These are phyloP conservation scores for Ciconia stormi DNA, from an alignment of 2,113 vertebrate genomes.

Conservation along the genomic window DNA sequence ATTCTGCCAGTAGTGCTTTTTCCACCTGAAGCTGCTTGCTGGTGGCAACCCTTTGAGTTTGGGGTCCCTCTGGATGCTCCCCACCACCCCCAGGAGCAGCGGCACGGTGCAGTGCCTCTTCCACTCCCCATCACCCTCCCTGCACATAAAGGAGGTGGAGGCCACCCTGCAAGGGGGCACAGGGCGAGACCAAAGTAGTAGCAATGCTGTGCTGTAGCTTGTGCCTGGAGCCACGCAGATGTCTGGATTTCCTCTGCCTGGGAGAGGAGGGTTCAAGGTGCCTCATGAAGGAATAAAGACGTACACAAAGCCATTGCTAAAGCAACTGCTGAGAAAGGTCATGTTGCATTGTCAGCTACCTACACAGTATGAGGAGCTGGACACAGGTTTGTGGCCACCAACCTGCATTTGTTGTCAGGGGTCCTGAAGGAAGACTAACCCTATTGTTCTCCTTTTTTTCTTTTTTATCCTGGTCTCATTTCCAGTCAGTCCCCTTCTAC, in stretches of 20 bases:
- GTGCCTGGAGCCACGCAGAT: not conserved
- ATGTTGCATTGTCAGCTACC: too few relatives aligned
- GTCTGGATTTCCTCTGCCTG: not conserved
- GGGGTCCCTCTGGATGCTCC: not conserved
- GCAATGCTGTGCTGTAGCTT: not conserved
- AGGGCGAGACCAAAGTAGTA: not conserved
- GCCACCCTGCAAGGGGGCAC: not conserved
- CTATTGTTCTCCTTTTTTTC: not conserved
- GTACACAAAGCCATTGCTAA: not conserved
- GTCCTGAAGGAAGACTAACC: not conserved
- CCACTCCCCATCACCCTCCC: not conserved
- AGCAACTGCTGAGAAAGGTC: not conserved
- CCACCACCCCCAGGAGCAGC: not conserved
- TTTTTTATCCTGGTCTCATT: not conserved
- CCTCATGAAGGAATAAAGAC: not conserved
- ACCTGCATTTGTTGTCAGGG: not conserved
- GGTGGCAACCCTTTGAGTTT: not conserved
- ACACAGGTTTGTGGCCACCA: not conserved
- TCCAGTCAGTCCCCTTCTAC: not conserved
- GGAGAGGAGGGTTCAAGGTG: not conserved
- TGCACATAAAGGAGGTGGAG: not conserved
- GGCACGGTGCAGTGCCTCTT: not conserved
- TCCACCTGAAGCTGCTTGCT: not conserved
- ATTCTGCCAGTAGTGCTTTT: not conserved
- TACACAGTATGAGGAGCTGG: not conserved